Evolutionary conservation across 2,888 invertebrate genomes (phyloP).

Genomic region (Cyrtodaria siliqua): DNA sequence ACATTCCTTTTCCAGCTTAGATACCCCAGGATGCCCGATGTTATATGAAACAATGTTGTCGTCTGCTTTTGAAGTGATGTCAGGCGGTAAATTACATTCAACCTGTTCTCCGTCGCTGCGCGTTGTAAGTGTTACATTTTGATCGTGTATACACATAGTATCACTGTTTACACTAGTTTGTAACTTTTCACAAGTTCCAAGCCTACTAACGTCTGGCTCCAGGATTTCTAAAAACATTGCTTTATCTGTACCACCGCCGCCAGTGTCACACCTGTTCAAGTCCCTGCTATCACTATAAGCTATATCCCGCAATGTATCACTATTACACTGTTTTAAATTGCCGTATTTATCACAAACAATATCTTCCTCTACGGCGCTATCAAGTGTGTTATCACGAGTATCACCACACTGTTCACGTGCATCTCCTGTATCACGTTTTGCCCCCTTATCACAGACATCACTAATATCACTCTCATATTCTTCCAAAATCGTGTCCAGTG

Average conservation of each 20-base stretch:
- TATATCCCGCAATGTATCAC: no score
- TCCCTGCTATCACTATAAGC: no score
- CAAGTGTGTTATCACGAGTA: no score
- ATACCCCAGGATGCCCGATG: not conserved
- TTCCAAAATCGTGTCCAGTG: conserved; percentile 80
- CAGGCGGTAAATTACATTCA: conserved; percentile 50
- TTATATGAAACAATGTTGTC: conserved; percentile 12
- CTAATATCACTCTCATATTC: conserved; percentile 66
- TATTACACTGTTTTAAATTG: no score
- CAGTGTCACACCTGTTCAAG: no score
- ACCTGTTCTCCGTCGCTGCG: conserved; percentile 32
- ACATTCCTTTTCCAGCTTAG: conserved; percentile 18
- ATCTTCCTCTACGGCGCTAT: no score
- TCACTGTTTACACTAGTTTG: not conserved
- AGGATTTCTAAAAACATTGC: no score
- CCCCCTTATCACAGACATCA: conserved; percentile 4
- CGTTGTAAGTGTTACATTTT: conserved; percentile 19
- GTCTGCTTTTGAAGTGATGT: conserved; percentile 20
- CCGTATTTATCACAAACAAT: no score
- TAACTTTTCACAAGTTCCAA: no score
- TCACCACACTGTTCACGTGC: no score
- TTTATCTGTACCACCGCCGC: no score
- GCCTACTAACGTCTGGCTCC: no score
- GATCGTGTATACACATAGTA: conserved; percentile 21
- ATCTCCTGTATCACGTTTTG: not conserved